Percentiles rank a stretch among this genome's conserved stretches.
Conservation (phyloP, 92 coral and sea anemone species). For the Parazoanthus atlanticus region DNA sequence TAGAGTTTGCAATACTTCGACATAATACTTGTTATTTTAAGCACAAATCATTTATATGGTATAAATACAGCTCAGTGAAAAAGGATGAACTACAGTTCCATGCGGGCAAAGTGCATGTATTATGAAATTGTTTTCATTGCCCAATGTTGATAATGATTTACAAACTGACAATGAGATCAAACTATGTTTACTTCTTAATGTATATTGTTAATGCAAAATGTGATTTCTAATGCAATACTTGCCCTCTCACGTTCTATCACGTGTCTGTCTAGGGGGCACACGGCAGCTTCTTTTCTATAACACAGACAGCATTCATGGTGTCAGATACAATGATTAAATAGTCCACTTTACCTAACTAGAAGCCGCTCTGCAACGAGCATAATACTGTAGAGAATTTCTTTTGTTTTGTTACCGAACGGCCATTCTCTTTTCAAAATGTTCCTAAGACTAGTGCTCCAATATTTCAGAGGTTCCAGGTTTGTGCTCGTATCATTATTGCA, state of each 20-base stretch:
- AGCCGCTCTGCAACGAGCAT: no score
- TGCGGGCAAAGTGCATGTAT: neutral
- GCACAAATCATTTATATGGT: neutral
- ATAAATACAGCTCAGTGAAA: neutral
- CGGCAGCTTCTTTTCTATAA: neutral
- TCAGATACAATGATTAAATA: neutral
- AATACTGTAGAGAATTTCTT: no score
- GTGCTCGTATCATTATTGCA: no score
- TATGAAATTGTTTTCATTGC: neutral
- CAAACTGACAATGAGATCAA: neutral
- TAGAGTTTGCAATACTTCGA: no score
- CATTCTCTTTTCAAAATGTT: no score
- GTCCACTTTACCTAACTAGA: no score
- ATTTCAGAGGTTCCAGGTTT: no score
- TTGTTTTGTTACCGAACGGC: no score
- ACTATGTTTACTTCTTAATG: no score
- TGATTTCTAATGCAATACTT: neutral
- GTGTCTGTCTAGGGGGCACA: slow-evolving; percentile 12
- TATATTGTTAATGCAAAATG: no score
- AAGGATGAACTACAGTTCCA: neutral
- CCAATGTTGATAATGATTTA: neutral
- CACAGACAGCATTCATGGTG: neutral
- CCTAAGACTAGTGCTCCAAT: no score
- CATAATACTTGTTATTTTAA: no score
- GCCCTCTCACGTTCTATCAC: slow-evolving; percentile 15